Conservation (phyloP, 1,140 invertebrate genomes). For the Drosophila ercepeae region DNA sequence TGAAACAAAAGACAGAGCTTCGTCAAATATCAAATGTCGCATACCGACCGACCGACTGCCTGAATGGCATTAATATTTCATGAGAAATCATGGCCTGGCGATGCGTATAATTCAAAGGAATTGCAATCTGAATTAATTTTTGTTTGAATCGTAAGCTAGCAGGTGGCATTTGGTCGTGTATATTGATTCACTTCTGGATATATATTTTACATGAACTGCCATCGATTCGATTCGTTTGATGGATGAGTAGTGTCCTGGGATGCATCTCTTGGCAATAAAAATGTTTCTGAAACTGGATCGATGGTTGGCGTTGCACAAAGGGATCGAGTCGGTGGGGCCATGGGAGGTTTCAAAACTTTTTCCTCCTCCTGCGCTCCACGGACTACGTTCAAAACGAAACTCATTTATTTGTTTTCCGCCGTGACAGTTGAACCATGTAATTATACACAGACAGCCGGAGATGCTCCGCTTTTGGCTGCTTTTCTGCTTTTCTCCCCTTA, state of each 20-base stretch:
- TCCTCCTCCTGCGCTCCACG: too few species aligned
- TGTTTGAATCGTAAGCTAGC: conserved; percentile 54
- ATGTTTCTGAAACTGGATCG: conserved; percentile 22
- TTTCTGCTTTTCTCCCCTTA: too few species aligned
- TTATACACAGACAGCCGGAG: conserved; percentile 73
- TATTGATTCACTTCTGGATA: conserved; percentile 47
- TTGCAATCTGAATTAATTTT: conserved; percentile 82
- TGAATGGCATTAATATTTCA: conserved; percentile 81
- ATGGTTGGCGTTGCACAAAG: conserved; percentile 39
- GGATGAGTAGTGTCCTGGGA: conserved; percentile 2
- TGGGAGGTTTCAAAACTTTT: conserved; percentile 26
- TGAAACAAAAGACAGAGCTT: neutral
- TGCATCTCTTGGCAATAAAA: neutral
- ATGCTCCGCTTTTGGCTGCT: neutral
- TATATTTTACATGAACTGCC: conserved; percentile 27
- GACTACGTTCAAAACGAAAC: conserved; percentile 48
- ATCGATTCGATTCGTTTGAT: conserved; percentile 53
- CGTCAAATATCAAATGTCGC: conserved; percentile 74
- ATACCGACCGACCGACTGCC: too few species aligned
- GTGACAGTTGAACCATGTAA: conserved; percentile 81
- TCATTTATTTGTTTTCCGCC: conserved; percentile 80
- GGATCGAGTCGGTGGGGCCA: too few species aligned
- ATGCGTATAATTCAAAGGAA: conserved; percentile 82
- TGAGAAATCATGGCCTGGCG: conserved; percentile 82
- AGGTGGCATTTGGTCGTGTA: conserved; percentile 23